Base-by-base conservation (phyloP, 2,797 vertebrate species). In the Rhadinocentrus ornatus region DNA sequence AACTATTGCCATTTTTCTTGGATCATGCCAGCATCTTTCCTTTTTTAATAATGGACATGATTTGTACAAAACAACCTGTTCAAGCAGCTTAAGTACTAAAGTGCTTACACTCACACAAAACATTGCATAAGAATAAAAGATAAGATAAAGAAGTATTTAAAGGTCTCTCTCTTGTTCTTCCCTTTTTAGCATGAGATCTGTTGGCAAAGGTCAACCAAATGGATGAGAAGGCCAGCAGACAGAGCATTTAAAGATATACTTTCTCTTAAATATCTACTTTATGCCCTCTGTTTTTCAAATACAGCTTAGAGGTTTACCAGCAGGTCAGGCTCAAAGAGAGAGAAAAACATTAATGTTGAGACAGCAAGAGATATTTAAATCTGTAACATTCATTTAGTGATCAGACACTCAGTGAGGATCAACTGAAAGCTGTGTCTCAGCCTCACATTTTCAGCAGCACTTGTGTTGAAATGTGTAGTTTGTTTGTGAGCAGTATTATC, bases 351-450 rank as follows among this genome's bases (percentile, higher is more conserved):
- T 37, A 66, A 61, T 18, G 66, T 67, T 35, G 62, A 54, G 59
- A 37, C 8, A 26, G 64, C 12, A 37, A 35, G 68, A 57, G 72
- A 78, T 82, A 84, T 89, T 90, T 90, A 88, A 90, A 90, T 84
- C 50, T 88, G 73, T 73, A 57, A 53, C n/a, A 7, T 80, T 91
- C 78, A 84, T 83, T 83, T 88, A 86, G 88, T 88, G 88, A 89
- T 90, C 82, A 86, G 76, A 88, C 83, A 74, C 60, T 82, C 66
- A 68, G 71, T 71, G 76, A 74, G 84, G 86, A 92, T 91, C 86
- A 86, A 81, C 73, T 90, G 78, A 81, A 89, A 89, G 82, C 83
- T 72, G 54, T 75, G 70, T 77, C 77, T 75, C 81, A 78, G 82
- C 73, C 78, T 68, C 46, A 58, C 44, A 63, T 73, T 67, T 74